Evolutionary conservation across 2,113 vertebrate species (phyloP), one percentile per base, ranked within the genome.

Genomic region (Cepphus grylle): DNA sequence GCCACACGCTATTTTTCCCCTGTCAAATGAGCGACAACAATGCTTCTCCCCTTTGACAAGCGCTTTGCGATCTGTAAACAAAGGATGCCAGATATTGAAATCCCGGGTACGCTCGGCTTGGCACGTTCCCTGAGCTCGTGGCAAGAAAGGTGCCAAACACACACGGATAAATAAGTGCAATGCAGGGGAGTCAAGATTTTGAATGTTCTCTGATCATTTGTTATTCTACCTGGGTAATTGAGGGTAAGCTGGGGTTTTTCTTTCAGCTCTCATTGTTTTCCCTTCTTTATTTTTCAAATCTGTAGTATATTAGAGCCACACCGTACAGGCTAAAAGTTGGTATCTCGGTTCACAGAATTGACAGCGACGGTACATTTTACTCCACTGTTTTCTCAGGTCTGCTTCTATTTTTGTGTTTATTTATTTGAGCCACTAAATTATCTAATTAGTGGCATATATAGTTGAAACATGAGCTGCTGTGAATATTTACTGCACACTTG

Each of bases 361-460:
- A 73, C 61, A 74, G 93, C 30, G 53, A 93, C 73, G 62, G 86
- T 82, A 70, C 81, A 43, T 97, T 96, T 97, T 97, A 89, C 59
- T 86, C 86, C 65, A 53, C 76, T 87, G 2, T 87, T 96, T 98
- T 92, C 88, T 90, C 90, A 71, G 87, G 87, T 97, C 88, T 92
- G 87, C 93, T 95, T 96, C 96, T 97, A 88, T 97, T 98, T 97
- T 93, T 90, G 96, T 97, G 98, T 98, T 98, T 98, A 98, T 98
- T 98, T 98, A 98, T 98, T 97, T 97, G 97, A 97, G 94, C 96
- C 97, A 98, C 97, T 98, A 98, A 98, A 98, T 98, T 98, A 98
- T 98, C 98, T 98, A 98, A 98, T 98, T 98, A 98, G 98, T 98
- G 95, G 97, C 98, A 98, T 96, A 98, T 97, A 98, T 97, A 87